Conservation (phyloP, 2,113 vertebrate genomes). For the Climacteris rufus region DNA sequence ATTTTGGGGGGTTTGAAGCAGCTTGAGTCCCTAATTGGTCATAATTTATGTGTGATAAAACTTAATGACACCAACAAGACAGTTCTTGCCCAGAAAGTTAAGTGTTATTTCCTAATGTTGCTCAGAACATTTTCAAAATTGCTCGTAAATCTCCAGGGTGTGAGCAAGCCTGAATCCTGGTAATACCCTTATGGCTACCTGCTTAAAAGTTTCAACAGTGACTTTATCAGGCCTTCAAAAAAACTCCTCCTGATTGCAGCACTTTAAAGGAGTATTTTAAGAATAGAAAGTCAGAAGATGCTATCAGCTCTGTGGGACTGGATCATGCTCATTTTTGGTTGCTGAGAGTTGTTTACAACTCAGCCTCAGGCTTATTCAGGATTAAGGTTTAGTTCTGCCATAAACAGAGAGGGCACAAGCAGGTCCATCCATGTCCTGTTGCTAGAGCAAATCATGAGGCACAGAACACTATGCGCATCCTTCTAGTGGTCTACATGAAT, state of each 20-base stretch:
- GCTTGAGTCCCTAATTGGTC: not conserved
- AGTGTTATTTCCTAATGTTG: not conserved
- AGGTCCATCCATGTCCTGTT: not conserved
- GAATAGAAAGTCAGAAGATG: not conserved
- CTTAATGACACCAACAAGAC: constrained; percentile 15
- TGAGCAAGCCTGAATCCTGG: not conserved
- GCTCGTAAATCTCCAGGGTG: not conserved
- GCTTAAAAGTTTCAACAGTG: not conserved
- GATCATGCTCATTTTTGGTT: accelerated
- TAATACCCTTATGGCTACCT: not conserved
- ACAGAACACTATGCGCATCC: no score
- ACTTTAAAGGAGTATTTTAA: not conserved
- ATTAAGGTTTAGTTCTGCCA: not conserved
- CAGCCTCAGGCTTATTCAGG: not conserved
- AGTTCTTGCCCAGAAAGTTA: not conserved
- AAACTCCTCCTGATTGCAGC: not conserved
- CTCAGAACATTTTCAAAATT: not conserved
- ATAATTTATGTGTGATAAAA: not conserved
- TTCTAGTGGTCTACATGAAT: accelerated
- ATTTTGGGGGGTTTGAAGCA: not conserved
- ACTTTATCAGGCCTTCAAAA: not conserved
- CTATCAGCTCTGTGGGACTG: not conserved
- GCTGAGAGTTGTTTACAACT: not conserved
- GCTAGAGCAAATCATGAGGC: not conserved
- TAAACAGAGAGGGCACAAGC: not conserved